A percentile compares a stretch with the other conserved stretches of the same genome.
phyloP scores from a whole-genome alignment of 2,113 vertebrate genomes.

The Callocephalon fimbriatum region DNA sequence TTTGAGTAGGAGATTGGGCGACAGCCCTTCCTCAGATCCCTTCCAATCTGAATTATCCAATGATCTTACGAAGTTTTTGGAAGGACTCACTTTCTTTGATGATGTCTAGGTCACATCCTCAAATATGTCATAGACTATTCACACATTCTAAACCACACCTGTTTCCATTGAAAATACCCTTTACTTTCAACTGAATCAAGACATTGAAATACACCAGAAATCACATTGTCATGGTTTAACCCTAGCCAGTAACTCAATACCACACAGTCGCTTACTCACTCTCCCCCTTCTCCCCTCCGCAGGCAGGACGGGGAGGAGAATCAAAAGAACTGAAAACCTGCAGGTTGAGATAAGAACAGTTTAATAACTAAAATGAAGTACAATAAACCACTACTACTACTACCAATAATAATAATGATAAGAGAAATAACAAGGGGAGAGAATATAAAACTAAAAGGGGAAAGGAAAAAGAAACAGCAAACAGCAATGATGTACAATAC shows the following conservation, averaged over 20 bases:
- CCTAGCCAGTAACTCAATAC: not conserved
- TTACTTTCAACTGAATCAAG: not conserved
- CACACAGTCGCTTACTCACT: not conserved
- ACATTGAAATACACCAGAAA: not conserved
- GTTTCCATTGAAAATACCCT: not conserved
- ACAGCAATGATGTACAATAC: not conserved
- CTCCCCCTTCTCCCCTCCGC: not conserved
- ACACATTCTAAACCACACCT: not conserved
- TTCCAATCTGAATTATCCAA: not conserved
- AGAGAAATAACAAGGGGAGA: not conserved
- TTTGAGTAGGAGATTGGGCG: not conserved
- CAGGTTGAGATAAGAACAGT: not conserved
- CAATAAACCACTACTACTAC: not conserved
- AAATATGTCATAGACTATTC: not conserved
- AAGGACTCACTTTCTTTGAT: not conserved
- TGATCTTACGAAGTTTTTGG: not conserved
- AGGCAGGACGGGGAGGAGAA: not conserved
- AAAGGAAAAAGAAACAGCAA: not conserved
- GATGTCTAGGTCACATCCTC: rapidly evolving
- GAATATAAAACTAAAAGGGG: not conserved
- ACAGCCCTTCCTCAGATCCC: not conserved
- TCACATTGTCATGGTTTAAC: not conserved
- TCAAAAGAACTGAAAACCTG: not conserved
- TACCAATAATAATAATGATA: not conserved
- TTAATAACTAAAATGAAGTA: not conserved